A percentile compares a stretch with the other conserved stretches of the same genome.
Evolutionary conservation across 2,113 vertebrate species (phyloP).

Genomic region (Talpa occidentalis): DNA sequence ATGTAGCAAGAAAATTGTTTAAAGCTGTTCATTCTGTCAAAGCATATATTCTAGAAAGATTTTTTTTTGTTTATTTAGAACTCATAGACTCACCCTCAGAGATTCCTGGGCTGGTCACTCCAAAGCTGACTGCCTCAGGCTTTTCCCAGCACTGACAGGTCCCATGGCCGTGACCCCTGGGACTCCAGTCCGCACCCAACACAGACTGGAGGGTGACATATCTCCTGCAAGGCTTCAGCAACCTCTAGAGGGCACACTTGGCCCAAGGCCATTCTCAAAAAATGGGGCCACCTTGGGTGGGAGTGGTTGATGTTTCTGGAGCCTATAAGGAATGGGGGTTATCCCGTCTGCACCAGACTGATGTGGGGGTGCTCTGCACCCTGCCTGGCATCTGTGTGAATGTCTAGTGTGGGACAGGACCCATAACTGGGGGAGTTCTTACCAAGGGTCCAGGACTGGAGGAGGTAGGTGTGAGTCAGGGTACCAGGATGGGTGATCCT

Average conservation of each 20-base stretch:
- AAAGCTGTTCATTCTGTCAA: conserved; percentile 22
- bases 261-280: neutral
- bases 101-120: neutral
- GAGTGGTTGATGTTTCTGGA: neutral
- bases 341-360: neutral
- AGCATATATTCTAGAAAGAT: neutral
- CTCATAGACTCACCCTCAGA: neutral
- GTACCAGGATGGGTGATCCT: neutral
- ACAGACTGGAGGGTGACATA: neutral
- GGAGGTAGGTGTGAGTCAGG: neutral
- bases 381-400: neutral
- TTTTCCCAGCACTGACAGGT: neutral
- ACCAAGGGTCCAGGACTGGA: neutral
- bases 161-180: neutral
- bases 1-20: neutral
- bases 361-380: neutral
- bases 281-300: neutral
- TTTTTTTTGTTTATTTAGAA: conserved; percentile 19
- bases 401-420: neutral
- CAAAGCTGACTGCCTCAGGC: neutral
- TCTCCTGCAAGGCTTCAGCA: neutral
- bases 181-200: neutral
- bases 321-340: neutral
- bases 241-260: neutral
- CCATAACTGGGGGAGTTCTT: neutral